Evolutionary conservation across 1,140 invertebrate genomes (phyloP).

Genomic region (Leptinotarsa lineolata): DNA sequence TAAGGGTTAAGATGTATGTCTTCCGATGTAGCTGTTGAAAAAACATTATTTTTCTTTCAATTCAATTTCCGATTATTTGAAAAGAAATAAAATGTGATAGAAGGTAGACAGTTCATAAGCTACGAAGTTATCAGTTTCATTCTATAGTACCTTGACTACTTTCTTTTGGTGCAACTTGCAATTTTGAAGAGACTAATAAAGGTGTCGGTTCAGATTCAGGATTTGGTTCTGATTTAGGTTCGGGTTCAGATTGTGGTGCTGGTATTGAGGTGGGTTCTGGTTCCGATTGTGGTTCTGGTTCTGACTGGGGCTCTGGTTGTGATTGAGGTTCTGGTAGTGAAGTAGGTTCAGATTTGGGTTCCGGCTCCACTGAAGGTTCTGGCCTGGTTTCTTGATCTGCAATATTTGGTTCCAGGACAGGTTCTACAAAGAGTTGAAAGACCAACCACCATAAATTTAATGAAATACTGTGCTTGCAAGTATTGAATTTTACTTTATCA

Average conservation of each 20-base stretch:
- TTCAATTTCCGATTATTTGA: too few relatives aligned
- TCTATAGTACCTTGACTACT: not conserved
- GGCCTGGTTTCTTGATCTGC: constrained; percentile 50
- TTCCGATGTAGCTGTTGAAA: constrained; percentile 31
- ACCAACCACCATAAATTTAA: constrained; percentile 51
- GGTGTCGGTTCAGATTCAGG: constrained; percentile 55
- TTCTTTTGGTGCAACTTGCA: constrained; percentile 36
- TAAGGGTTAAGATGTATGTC: constrained; percentile 63
- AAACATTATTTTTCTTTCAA: not conserved
- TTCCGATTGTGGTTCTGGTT: constrained; percentile 54
- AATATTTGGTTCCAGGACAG: constrained; percentile 53
- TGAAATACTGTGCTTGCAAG: too few relatives aligned
- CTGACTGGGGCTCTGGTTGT: constrained; percentile 53
- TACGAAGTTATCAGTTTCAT: too few relatives aligned
- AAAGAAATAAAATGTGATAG: too few relatives aligned
- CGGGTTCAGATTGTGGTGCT: constrained; percentile 54
- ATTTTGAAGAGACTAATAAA: constrained; percentile 42
- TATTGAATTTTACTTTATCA: too few relatives aligned
- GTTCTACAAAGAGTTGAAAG: constrained; percentile 58
- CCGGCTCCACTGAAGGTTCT: constrained; percentile 51
- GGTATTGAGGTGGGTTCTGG: constrained; percentile 54
- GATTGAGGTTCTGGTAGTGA: constrained; percentile 50
- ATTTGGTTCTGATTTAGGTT: constrained; percentile 57
- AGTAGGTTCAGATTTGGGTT: constrained; percentile 50
- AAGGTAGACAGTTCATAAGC: too few relatives aligned